Evolutionary conservation across 2,888 invertebrate species (phyloP), one percentile per base, ranked within the genome.

Genomic region (Cataglyphis altisquamis): DNA sequence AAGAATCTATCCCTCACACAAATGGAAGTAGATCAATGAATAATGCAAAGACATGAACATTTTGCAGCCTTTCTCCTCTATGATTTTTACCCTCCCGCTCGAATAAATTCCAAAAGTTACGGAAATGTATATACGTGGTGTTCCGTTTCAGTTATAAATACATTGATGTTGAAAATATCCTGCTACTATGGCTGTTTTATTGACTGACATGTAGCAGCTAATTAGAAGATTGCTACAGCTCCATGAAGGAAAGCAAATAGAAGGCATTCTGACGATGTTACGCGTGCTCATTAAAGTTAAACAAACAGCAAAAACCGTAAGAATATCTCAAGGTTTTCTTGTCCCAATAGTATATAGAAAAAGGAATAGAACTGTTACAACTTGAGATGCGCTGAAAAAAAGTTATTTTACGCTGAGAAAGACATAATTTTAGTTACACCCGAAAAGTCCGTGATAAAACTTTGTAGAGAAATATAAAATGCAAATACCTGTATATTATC

Each of bases 181-280:
- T 18, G 70, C 78, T 60, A 21, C 57, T 72, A 62, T 36, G 41
- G n/a, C 10, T 10, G n/a, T 57, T 41, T 32, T 77, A 77, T 77
- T 77, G 55, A 80, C 72, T 80, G 78, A 72, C 78, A 70, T n/a
- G 45, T 64, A 62, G 36, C 60, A 72, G 78, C 60, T 80, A 80
- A 80, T 80, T 80, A 72, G 72, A 36, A 62, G 60, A 80, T 80
- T 45, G 45, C 78, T 62, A 60, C 78, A 60, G 60, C 25, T 60
- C 70, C 36, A 62, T 80, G 62, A 80, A 80, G 25, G 36, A 80
- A 80, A 80, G 72, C 36, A 80, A 80, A 80, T 80, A 80, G 72
- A 80, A 60, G 25, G 72, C 60, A 80, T 72, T 60, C 60, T 60
- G 78, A 70, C 55, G 18, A 36, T 3, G 36, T 48, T 72, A 36